Percentiles rank a stretch among this genome's conserved stretches.
phyloP scores from a whole-genome alignment of 2,113 vertebrate species.

The Pseudorasbora parva region DNA sequence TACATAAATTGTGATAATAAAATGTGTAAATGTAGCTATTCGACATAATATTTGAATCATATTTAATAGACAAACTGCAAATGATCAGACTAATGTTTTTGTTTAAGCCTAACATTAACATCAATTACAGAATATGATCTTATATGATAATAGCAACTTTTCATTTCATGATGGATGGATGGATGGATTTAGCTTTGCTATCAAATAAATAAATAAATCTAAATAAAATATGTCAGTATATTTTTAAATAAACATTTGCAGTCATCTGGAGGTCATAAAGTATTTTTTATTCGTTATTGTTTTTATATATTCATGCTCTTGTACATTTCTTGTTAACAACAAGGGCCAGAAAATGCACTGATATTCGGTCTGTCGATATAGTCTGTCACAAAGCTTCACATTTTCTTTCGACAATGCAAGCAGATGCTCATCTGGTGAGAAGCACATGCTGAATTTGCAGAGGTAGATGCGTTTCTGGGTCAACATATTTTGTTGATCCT shows the following conservation, averaged over 20 bases:
- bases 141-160: not conserved
- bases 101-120: not conserved
- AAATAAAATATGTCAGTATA: not conserved
- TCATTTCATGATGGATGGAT: not conserved
- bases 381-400: not conserved
- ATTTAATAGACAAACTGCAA: not conserved
- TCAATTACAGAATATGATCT: not conserved
- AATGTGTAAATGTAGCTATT: not conserved
- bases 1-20: not conserved
- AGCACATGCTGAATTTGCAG: not conserved
- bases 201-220: not conserved
- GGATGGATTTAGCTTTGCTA: not conserved
- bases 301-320: not conserved
- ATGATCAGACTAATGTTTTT: not conserved
- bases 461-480: too few species aligned
- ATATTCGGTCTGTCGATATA: not conserved
- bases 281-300: not conserved
- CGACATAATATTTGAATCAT: not conserved
- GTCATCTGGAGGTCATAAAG: not conserved
- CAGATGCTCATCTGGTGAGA: not conserved
- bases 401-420: not conserved
- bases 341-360: not conserved
- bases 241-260: not conserved
- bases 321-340: not conserved
- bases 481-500: too few species aligned